Percentiles rank a stretch among this genome's conserved stretches.
Evolutionary conservation across 2,888 invertebrate species (phyloP).

Genomic region (Papilio elwesi): DNA sequence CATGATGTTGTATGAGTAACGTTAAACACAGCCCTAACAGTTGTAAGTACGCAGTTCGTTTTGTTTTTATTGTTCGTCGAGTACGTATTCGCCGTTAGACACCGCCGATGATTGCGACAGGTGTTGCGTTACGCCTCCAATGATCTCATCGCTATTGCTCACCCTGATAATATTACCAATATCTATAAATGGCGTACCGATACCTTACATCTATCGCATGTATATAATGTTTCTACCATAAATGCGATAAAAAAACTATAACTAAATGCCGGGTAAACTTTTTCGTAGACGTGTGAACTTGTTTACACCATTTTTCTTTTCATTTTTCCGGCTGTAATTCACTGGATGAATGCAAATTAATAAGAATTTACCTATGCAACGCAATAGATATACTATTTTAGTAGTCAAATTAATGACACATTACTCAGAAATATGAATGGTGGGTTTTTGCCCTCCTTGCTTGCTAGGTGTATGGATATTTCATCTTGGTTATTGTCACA

Average conservation of each 20-base stretch:
- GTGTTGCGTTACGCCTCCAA: conserved; percentile 54
- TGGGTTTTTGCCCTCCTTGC: no score
- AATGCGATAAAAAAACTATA: neutral
- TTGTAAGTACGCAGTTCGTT: conserved; percentile 29
- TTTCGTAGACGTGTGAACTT: no score
- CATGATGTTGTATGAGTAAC: conserved; percentile 18
- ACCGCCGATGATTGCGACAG: conserved; percentile 55
- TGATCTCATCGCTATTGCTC: conserved; percentile 80
- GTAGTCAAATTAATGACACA: no score
- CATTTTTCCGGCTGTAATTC: no score
- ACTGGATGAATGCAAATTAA: no score
- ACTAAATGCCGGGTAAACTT: neutral
- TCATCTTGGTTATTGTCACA: no score
- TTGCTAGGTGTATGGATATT: no score
- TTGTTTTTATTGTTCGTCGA: conserved; percentile 48
- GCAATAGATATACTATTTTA: no score
- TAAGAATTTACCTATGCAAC: no score
- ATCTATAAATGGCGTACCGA: conserved; percentile 38
- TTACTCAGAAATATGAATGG: no score
- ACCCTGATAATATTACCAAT: conserved; percentile 52
- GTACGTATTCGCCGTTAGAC: conserved; percentile 57
- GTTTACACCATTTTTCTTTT: no score
- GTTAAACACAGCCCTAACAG: conserved; percentile 25
- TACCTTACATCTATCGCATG: conserved; percentile 20
- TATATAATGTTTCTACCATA: neutral